Evolutionary conservation across 2,888 invertebrate species (phyloP), one percentile per base, ranked within the genome.

Genomic region (Apotomis capreana): DNA sequence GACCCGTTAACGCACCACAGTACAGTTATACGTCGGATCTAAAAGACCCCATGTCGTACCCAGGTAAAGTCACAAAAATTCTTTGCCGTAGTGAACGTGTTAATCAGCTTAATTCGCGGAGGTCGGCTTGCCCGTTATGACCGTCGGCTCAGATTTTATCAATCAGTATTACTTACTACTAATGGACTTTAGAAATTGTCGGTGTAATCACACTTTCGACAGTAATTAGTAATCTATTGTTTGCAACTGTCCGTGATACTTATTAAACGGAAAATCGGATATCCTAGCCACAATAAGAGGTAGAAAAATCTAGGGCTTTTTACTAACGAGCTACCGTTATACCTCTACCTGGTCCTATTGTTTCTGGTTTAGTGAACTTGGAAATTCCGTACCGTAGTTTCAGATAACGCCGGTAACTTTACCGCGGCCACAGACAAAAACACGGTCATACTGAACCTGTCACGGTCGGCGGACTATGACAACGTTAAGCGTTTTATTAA

Each of bases 311-410:
- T 62, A 62, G 68, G 63, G 59, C 69, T 68, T 62, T 68, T 68
- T 59, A 68, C 68, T 58, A 55, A 78, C 75, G 76, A 77, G 77
- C 75, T 78, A 81, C 84, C 79, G 84, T 83, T 83, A 73, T 77
- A 76, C 79, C 79, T 76, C 78, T 81, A 79, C 80, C 78, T 78
- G 78, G 79, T 78, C 78, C 81, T 77, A 85, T 86, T 87, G 84
- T 86, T 84, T 77, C 80, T 84, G 79, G 83, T 85, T 83, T 85
- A 83, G 80, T 85, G 85, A 87, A 88, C 86, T 84, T 76, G 79
- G 72, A 78, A 80, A 79, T 80, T 81, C 74, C 76, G 79, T 82
- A 80, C 78, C 52, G 64, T 62, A 65, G 69, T 73, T 65, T 73
- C 61, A 69, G 60, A 73, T 69, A 69, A 65, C 75, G 67, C 72